Conservation (phyloP, 2,113 vertebrate species). For the Tonatia bakeri region DNA sequence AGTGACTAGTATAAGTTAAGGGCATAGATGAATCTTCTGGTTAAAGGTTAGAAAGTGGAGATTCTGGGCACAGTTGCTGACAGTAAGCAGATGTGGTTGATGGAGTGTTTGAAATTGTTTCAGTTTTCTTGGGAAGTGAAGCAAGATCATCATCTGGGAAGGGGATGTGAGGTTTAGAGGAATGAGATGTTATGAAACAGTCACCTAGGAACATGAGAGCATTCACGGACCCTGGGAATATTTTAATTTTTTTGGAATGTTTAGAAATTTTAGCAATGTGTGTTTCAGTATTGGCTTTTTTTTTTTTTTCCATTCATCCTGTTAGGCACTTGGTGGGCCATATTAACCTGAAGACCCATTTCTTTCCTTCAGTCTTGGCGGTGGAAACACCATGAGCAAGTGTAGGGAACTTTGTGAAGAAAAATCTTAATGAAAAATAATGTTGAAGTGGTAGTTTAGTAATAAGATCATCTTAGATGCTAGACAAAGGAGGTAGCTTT, state of each 20-base stretch:
- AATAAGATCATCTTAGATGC: neutral
- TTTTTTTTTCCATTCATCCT: neutral
- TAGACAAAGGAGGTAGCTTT: neutral
- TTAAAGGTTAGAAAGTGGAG: neutral
- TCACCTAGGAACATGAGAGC: neutral
- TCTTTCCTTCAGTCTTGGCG: neutral
- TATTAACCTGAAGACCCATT: neutral
- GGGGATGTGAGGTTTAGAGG: neutral
- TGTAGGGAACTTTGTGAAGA: neutral
- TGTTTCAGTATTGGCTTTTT: neutral
- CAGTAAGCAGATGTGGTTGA: neutral
- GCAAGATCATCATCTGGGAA: neutral
- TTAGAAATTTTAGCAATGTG: neutral
- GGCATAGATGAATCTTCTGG: neutral
- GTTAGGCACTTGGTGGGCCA: neutral
- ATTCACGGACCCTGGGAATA: neutral
- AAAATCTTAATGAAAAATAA: neutral
- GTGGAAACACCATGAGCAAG: neutral
- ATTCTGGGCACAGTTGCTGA: neutral
- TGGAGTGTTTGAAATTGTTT: neutral
- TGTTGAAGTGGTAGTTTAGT: neutral
- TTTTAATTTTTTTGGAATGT: neutral
- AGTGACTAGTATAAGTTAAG: neutral
- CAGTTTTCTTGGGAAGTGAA: neutral
- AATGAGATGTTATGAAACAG: neutral